Percentiles rank a stretch among this genome's conserved stretches.
phyloP scores from a whole-genome alignment of 2,797 vertebrate species.

The Hylomyscus alleni region DNA sequence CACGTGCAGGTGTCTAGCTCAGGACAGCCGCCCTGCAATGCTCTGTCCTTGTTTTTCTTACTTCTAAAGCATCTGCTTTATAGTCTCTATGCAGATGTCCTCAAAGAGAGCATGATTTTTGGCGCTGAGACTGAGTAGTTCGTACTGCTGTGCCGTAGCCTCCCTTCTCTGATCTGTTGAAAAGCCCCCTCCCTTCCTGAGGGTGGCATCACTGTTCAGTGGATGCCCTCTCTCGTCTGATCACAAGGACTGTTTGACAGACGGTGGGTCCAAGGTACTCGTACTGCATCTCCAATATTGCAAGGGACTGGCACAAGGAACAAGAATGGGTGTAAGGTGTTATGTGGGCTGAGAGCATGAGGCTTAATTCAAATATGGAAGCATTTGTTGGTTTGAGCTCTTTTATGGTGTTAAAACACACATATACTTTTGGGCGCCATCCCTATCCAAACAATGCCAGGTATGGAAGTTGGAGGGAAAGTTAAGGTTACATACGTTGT shows the following conservation, averaged over 20 bases:
- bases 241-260: not conserved
- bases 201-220: not conserved
- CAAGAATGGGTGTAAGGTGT: not conserved
- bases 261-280: not conserved
- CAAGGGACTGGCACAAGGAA: not conserved
- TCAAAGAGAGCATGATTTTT: not conserved
- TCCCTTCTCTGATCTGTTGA: not conserved
- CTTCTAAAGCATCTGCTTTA: not conserved
- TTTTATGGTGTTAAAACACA: not conserved
- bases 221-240: not conserved
- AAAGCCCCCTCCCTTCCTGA: not conserved
- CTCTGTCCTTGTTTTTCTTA: not conserved
- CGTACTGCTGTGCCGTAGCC: not conserved
- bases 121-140: not conserved
- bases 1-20: no score
- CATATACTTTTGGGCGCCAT: not conserved
- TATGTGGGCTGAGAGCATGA: not conserved
- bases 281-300: not conserved
- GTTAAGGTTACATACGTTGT: not conserved
- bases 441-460: not conserved
- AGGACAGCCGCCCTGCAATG: not conserved
- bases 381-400: not conserved
- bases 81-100: not conserved
- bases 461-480: not conserved
- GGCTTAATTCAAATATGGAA: slow-evolving; percentile 46